These are phyloP conservation scores for Panthera uncia DNA, from an alignment of 2,113 vertebrate species.

Conservation along the genomic window DNA sequence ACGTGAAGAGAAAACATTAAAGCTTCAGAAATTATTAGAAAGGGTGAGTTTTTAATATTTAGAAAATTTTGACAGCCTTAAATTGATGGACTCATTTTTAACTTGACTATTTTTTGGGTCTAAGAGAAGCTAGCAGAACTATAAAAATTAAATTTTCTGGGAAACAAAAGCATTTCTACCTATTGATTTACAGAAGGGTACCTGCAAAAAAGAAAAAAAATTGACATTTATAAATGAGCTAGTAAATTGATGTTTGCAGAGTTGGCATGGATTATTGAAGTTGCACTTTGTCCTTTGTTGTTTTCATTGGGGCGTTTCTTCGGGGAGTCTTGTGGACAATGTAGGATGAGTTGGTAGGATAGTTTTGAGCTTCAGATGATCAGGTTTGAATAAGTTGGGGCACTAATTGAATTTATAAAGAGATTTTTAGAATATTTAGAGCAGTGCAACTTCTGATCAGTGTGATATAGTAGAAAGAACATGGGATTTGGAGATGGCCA, in stretches of 20 bases:
- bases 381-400: background rate
- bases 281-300: background rate
- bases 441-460: background rate
- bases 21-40: slow-evolving; percentile 98
- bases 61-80: background rate
- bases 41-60: slow-evolving; percentile 88
- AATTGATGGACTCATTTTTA: background rate
- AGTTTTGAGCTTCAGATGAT: background rate
- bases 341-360: background rate
- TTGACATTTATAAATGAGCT: background rate
- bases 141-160: background rate
- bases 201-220: background rate
- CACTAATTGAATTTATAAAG: background rate
- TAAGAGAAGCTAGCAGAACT: background rate
- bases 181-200: background rate
- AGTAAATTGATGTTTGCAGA: background rate
- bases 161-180: background rate
- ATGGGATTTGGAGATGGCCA: background rate
- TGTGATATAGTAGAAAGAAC: background rate
- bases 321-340: background rate
- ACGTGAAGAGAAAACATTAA: slow-evolving; percentile 97
- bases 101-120: background rate
- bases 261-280: background rate
- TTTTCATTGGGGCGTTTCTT: background rate
- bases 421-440: background rate